Evolutionary conservation across 1,140 invertebrate species (phyloP), one percentile per base, ranked within the genome.

Genomic region (Drosophila pectinifera): DNA sequence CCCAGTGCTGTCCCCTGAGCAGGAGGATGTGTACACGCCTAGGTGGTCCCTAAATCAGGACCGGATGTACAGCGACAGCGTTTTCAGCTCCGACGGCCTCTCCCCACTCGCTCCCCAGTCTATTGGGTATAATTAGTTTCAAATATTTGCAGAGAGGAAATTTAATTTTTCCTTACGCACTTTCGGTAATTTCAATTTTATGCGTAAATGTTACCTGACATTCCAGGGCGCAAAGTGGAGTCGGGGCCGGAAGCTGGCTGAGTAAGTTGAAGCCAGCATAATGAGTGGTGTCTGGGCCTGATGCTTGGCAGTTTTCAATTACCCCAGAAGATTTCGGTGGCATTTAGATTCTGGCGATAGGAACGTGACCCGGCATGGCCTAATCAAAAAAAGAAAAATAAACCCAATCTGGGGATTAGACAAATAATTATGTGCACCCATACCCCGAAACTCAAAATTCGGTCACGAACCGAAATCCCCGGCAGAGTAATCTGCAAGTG

Each of bases 121-220:
- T 90, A 90, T 90, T 82, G 86, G 86, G 86, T 78, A 90, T 90
- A 90, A 90, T 90, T 90, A 90, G 86, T 90, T 90, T 86, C 86
- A 78, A 90, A 90, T 86, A 90, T 90, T 90, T 90, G 76, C 76
- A 45, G 63, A 73, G 48, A 79, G 75, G 72, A 90, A 90, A 83
- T 86, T 86, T 83, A 75, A 86, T 86, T 86, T 88, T 75, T 76
- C 70, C 55, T 73, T 45, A 83, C 74, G 79, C 83, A 79, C 67
- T 73, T 78, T 79, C 46, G 61, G 55, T 72, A 83, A 83, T 83
- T 84, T 79, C 55, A 78, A 80, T 78, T 78, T 78, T 43, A 72
- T 36, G 51, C 61, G 72, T 55, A 75, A 75, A 75, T 70, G 61
- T 65, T 36, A 75, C 61, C 46, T 75, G 72, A 67, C 72, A 75